Base-by-base conservation (phyloP, 2,797 vertebrate species). In the Cheirogaleus major region DNA sequence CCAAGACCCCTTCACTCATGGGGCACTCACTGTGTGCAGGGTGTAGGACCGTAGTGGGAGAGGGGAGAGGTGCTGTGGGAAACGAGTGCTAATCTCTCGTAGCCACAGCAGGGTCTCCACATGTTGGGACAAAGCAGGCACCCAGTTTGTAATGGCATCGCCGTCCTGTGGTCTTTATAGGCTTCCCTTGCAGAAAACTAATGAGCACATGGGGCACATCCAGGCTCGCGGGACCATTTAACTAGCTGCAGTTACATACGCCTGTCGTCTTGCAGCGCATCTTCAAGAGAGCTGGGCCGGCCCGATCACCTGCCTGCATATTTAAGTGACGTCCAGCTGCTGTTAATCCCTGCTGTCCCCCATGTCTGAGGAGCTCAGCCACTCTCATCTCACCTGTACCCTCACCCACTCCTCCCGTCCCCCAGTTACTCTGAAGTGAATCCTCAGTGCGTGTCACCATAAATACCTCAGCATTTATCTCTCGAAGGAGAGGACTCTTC, bases 351-450 rank as follows among this genome's bases (percentile, higher is more conserved):
- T 11, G 1, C 14, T 22, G 3, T 52, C n/a, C 41, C 48, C 57
- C 1, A 0, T 13, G 43, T 32, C 50, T 10, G 7, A 45, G n/a
- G 52, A 7, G 2, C 11, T 10, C 38, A 27, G 20, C n/a, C 5
- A 3, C 43, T 30, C 32, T 38, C 0, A 7, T 22, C 2, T 3
- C 14, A 1, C 57, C 45, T 0, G 0, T 13, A 23, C 35, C 52
- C 38, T 3, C 2, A 1, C 10, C 14, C 1, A 3, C n/a, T 13
- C 17, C 59, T 18, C 32, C 4, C 27, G 2, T 17, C 15, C 57
- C 5, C 48, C 57, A 0, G 48, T 7, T 30, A 2, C 9, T 18
- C 6, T 0, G 48, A 30, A 23, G 52, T 38, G 25, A 38, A 7
- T 41, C 15, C 43, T 43, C 2, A 9, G 5, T 69, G 41, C 1